Conservation (phyloP, 1,140 invertebrate species). For the Bilobella aurantiaca region DNA sequence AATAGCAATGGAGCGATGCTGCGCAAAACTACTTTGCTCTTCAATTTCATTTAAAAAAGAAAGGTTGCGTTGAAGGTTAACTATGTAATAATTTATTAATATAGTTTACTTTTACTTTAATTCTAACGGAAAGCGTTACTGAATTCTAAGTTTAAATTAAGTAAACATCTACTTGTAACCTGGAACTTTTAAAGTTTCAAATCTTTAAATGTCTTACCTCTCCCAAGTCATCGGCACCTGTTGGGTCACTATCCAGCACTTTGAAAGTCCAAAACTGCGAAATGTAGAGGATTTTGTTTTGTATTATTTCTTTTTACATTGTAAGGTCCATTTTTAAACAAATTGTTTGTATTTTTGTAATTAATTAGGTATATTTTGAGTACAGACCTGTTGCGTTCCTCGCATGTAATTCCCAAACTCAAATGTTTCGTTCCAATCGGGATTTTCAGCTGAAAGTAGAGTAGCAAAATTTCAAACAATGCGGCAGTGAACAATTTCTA, state of each 20-base stretch:
- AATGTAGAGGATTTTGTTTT: too few species aligned
- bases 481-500: not conserved
- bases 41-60: too few species aligned
- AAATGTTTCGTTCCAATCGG: slow-evolving; percentile 18
- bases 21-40: too few species aligned
- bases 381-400: slow-evolving; percentile 12
- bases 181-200: too few species aligned
- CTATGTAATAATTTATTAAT: not conserved
- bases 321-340: too few species aligned
- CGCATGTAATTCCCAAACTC: slow-evolving; percentile 19
- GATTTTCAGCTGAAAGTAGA: slow-evolving; percentile 9
- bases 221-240: slow-evolving; percentile 14
- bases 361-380: not conserved
- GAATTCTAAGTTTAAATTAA: too few species aligned
- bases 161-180: too few species aligned
- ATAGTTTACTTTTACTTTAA: too few species aligned
- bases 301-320: too few species aligned
- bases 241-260: slow-evolving; percentile 9
- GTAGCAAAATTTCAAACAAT: not conserved
- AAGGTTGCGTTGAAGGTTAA: too few species aligned
- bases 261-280: slow-evolving; percentile 17
- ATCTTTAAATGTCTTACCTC: not conserved
- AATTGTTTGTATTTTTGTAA: not conserved
- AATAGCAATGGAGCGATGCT: too few species aligned
- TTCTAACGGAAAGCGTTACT: too few species aligned